Evolutionary conservation across 2,797 vertebrate genomes (phyloP), one percentile per base, ranked within the genome.

Genomic region (Chanos chanos): DNA sequence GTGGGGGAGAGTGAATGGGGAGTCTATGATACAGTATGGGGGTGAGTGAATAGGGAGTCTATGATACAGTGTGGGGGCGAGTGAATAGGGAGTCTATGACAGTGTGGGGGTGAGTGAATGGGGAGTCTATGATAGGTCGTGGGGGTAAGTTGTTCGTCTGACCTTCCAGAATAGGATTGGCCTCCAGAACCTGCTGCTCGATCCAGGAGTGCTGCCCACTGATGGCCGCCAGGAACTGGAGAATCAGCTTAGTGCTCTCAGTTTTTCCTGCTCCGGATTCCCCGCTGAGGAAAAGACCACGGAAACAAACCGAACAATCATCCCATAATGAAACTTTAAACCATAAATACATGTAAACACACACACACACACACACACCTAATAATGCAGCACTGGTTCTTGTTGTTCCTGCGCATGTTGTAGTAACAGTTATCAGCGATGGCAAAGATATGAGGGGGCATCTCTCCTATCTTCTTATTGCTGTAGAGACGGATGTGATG

Each of bases 381-480:
- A 75, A 99, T 98, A 80, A 99, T 96, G 57, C 96, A 98, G 64
- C 96, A 98, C 77, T 98, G 95, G 81, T 98, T 94, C 58, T 92
- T 94, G 84, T 89, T 92, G 81, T 94, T 96, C 2, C 94, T 87
- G 57, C 97, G 93, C 96, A 99, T 98, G 81, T 95, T 99, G 85
- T 96, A 98, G 85, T 98, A 99, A 77, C 96, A 98, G 78, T 97
- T 99, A 86, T 99, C 96, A 0, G 96, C 96, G 0, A 99, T 99
- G 58, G 94, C 92, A 0, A 99, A 99, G 76, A 99, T 97, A 83
- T 99, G 96, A 0, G 96, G 96, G 0, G 96, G 94, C 93, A 99
- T 86, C 80, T 98, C 94, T 1, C 95, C 94, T 0, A 99, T 95
- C 88, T 97, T 99, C 83, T 89, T 97, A 81, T 98, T 99, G 77